Evolutionary conservation across 2,888 invertebrate genomes (phyloP).

Genomic region (Tipula helvola): DNA sequence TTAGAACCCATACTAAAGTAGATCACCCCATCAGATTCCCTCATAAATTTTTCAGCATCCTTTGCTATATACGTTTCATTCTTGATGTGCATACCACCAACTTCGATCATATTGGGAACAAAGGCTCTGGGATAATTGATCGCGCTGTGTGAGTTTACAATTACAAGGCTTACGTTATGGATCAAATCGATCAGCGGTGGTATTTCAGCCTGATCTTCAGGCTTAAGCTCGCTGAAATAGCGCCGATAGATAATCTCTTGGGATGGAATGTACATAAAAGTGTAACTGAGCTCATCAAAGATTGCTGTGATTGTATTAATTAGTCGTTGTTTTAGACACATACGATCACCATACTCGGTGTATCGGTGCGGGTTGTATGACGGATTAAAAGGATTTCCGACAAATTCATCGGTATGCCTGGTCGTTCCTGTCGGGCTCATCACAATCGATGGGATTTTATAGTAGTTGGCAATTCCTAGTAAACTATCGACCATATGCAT

Average conservation of each 20-base stretch:
- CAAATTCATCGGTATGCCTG: conserved; percentile 35
- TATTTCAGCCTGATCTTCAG: conserved; percentile 19
- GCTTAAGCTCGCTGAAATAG: conserved; percentile 27
- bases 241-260: conserved; percentile 31
- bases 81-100: conserved; percentile 29
- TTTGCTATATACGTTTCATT: conserved; percentile 14
- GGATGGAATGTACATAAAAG: conserved; percentile 31
- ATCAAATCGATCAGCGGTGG: conserved; percentile 32
- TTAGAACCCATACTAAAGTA: conserved; percentile 37
- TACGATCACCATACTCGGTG: conserved; percentile 32
- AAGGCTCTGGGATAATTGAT: conserved; percentile 31
- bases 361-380: conserved; percentile 37
- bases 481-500: conserved; percentile 39
- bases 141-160: conserved; percentile 32
- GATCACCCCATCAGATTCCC: conserved; percentile 33
- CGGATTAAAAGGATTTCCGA: conserved; percentile 38
- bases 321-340: conserved; percentile 36
- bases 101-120: conserved; percentile 31
- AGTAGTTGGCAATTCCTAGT: conserved; percentile 30
- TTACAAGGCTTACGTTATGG: conserved; percentile 30
- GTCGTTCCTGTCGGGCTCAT: conserved; percentile 36
- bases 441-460: conserved; percentile 30
- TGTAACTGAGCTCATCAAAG: conserved; percentile 31
- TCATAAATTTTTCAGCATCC: conserved; percentile 29
- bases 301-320: conserved; percentile 34